Base-by-base conservation (phyloP, 64 coral and sea anemone species). In the Montipora efflorescens region DNA sequence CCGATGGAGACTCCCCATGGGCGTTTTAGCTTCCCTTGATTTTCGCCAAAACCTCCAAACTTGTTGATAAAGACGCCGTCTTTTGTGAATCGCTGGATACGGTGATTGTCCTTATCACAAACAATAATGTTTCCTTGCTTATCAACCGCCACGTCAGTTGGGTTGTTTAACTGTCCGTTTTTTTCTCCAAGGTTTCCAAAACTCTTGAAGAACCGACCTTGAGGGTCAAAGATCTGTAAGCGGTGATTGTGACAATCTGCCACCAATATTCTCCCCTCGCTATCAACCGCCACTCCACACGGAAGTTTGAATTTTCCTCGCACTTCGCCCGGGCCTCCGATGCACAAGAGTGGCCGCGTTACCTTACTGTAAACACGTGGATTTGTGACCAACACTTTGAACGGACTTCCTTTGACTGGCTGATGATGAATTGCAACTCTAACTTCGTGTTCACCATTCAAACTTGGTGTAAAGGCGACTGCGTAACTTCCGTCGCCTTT, bases 221-320 rank as follows among this genome's bases (percentile, higher is more conserved):
- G 92, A n/a, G 83, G 80, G 64, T 94, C 84, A 80, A 96, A 92
- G 28, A 99, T 77, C 79, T 99, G 95, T 74, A 99, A 77, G 49
- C 98, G 90, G 57, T 99, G 92, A 87, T 99, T 99, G 48, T 91
- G 98, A 46, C 98, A 99, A 73, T 99, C 98, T 3, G 98, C 90
- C 11, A 96, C 90, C 15, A 99, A 68, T 15, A 96, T 92, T 20
- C 90, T 94, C 14, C 95, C 95, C 15, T 81, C 75, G 61, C 70
- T 80, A 50, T 99, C 95, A n/a, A 99, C 92, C 28, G 92, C 90
- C 6, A 99, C 98, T 0, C 98, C 98, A 75, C 95, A 99, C 20
- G 98, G 98, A 57, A 99, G 89, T 19, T 96, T 99, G 28, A 99
- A 91, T 49, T 97, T 97, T 23, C 83, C 84, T 66, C 87, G 91